A percentile compares a stretch with the other conserved stretches of the same genome.
Evolutionary conservation across 1,140 invertebrate species (phyloP).

Genomic region (Danaus plexippus): DNA sequence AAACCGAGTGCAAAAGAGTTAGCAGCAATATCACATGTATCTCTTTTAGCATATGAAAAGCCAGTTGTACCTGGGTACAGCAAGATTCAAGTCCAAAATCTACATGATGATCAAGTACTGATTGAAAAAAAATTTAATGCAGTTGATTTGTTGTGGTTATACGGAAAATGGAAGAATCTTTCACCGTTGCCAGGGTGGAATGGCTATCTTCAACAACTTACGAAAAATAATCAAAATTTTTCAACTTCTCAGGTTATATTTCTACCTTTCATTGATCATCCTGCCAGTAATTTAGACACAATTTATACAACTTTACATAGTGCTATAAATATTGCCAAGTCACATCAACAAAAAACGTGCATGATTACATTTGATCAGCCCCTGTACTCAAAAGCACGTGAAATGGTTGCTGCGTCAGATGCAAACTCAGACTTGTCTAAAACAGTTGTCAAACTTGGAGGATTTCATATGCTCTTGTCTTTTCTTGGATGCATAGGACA

Average conservation of each 20-base stretch:
- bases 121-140: constrained; percentile 26
- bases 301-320: not conserved
- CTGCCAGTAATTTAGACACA: constrained; percentile 26
- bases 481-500: constrained; percentile 45
- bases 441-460: constrained; percentile 13
- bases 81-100: constrained; percentile 33
- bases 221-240: constrained; percentile 21
- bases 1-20: constrained; percentile 37
- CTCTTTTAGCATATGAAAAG: constrained; percentile 34
- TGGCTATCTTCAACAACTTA: constrained; percentile 30
- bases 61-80: constrained; percentile 36
- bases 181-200: constrained; percentile 30
- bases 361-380: constrained; percentile 21
- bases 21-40: constrained; percentile 41
- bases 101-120: constrained; percentile 27
- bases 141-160: constrained; percentile 39
- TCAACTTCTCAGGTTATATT: constrained; percentile 38
- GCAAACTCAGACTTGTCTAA: constrained; percentile 7
- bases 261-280: constrained; percentile 50
- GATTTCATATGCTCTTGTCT: constrained; percentile 11
- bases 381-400: constrained; percentile 18
- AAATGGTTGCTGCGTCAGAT: constrained; percentile 14
- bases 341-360: not conserved
- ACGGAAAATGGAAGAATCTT: constrained; percentile 34
- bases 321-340: not conserved